Evolutionary conservation across 2,888 invertebrate genomes (phyloP).

Genomic region (Leptinotarsa tumamoca): DNA sequence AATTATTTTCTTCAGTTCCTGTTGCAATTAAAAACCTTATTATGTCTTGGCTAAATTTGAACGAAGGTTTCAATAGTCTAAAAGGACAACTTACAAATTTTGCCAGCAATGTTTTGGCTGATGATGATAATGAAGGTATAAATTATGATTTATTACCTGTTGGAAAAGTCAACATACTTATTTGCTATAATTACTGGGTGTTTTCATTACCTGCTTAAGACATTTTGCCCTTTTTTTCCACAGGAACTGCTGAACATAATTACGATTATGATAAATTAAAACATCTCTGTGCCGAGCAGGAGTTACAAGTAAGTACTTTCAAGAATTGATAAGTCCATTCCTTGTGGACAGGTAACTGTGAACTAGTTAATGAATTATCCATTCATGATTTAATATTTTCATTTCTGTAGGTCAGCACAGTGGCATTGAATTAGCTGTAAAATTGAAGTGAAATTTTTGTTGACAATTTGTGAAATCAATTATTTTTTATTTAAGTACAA

Average conservation of each 20-base stretch:
- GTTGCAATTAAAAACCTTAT: slow-evolving; percentile 31
- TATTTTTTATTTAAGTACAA: too few relatives aligned
- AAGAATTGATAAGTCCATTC: background rate
- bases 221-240: slow-evolving; percentile 36
- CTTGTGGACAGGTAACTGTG: background rate
- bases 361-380: background rate
- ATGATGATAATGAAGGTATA: slow-evolving; percentile 72
- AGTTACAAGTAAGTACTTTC: slow-evolving; percentile 71
- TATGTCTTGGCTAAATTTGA: slow-evolving; percentile 79
- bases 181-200: background rate
- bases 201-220: slow-evolving; percentile 28
- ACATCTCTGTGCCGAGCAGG: slow-evolving; percentile 71
- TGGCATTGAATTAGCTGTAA: too few relatives aligned
- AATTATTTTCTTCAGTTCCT: background rate
- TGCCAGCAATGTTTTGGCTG: slow-evolving; percentile 89
- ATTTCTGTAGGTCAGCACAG: too few relatives aligned
- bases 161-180: slow-evolving; percentile 1
- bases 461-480: too few relatives aligned
- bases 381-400: too few relatives aligned
- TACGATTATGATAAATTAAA: slow-evolving; percentile 69
- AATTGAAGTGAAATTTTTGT: too few relatives aligned
- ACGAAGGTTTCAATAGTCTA: slow-evolving; percentile 76
- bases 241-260: slow-evolving; percentile 58
- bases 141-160: slow-evolving; percentile 42
- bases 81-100: slow-evolving; percentile 91